Conservation (phyloP, 2,888 invertebrate genomes). For the Epirrita christyi region DNA sequence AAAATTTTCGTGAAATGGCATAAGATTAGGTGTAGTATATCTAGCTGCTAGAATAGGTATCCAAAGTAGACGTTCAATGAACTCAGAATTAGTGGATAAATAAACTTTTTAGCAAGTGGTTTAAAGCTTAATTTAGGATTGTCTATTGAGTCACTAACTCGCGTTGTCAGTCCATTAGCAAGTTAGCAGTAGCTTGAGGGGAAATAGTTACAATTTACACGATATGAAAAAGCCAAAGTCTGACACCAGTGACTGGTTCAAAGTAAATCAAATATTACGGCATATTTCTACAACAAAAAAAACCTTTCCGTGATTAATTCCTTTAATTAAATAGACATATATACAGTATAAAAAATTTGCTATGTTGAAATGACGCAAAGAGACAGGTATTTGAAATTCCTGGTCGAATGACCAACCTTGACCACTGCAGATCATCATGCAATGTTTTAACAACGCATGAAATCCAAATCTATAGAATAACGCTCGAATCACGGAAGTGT, state of each 20-base stretch:
- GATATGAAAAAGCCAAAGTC: too few species aligned
- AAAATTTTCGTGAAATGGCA: not conserved
- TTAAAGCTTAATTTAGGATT: too few species aligned
- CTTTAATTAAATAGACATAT: not conserved
- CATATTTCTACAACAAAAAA: not conserved
- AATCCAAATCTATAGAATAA: conserved; percentile 15
- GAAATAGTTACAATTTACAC: too few species aligned
- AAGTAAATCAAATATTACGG: not conserved
- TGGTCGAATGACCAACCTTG: conserved; percentile 30
- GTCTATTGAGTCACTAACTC: too few species aligned
- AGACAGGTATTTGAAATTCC: conserved; percentile 20
- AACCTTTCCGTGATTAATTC: not conserved
- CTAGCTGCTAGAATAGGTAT: not conserved
- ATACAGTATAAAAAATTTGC: conserved; percentile 18
- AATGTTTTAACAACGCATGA: conserved; percentile 15
- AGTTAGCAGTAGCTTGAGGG: too few species aligned
- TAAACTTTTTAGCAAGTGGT: not conserved
- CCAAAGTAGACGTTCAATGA: conserved; percentile 7
- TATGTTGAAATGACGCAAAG: conserved; percentile 27
- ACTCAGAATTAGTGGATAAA: conserved; percentile 1
- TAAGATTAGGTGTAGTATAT: not conserved
- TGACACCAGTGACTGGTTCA: too few species aligned
- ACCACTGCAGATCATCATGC: conserved; percentile 14
- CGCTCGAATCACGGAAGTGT: conserved; percentile 43
- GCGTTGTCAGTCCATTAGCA: too few species aligned